Percentiles rank a stretch among this genome's conserved stretches.
Conservation (phyloP, 2,113 vertebrate genomes). For the Zosterops japonicus region DNA sequence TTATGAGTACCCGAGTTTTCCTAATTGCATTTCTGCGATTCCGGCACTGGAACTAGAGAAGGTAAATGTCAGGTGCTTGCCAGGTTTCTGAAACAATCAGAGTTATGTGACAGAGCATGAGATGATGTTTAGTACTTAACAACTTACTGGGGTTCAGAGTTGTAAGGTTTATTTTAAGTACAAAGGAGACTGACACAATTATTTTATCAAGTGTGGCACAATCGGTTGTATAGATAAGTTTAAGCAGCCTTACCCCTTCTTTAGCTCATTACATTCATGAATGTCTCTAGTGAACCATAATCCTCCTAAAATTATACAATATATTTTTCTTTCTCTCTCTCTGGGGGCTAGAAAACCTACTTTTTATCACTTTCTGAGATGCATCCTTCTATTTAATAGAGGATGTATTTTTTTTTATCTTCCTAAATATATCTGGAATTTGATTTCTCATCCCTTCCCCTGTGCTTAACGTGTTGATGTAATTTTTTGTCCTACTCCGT, state of each 20-base stretch:
- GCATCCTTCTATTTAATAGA: background rate
- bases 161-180: background rate
- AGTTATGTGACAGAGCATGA: background rate
- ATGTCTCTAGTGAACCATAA: conserved; percentile 15
- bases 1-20: background rate
- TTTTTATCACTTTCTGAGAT: background rate
- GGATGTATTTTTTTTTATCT: background rate
- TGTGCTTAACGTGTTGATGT: background rate
- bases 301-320: background rate
- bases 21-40: conserved; percentile 55
- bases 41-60: conserved; percentile 20
- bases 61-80: conserved; percentile 32
- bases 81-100: conserved; percentile 14
- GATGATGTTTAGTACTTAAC: conserved; percentile 6
- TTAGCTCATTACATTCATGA: background rate
- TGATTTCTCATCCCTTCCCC: background rate
- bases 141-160: background rate
- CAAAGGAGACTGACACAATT: conserved; percentile 7
- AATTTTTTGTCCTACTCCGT: background rate
- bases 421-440: background rate
- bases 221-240: conserved; percentile 21
- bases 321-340: background rate
- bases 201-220: background rate
- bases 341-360: background rate
- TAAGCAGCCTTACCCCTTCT: conserved; percentile 2